These are phyloP conservation scores for Coleophora deauratella DNA, from an alignment of 2,888 invertebrate genomes.

Conservation along the genomic window DNA sequence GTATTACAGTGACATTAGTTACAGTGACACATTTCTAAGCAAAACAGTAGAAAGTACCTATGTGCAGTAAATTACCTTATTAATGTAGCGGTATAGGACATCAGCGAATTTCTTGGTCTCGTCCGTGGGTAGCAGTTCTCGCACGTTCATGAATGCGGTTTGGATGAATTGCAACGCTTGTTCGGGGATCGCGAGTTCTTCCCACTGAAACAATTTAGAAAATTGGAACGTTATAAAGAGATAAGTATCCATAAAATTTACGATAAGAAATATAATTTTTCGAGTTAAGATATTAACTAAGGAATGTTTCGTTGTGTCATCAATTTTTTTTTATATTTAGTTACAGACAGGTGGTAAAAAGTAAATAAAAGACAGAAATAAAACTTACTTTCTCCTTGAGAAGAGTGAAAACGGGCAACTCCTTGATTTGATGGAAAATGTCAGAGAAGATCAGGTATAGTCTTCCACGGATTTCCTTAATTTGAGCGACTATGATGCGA, in stretches of 20 bases:
- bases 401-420: slow-evolving; percentile 46
- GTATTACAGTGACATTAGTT: too few relatives aligned
- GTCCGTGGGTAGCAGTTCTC: slow-evolving; percentile 75
- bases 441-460: slow-evolving; percentile 38
- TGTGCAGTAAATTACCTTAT: slow-evolving; percentile 68
- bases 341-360: too few relatives aligned
- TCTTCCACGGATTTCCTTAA: slow-evolving; percentile 55
- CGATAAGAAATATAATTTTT: too few relatives aligned
- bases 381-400: slow-evolving; percentile 53
- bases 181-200: slow-evolving; percentile 72
- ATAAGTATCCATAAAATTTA: too few relatives aligned
- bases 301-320: too few relatives aligned
- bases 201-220: slow-evolving; percentile 32
- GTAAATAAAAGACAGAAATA: neutral
- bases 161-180: slow-evolving; percentile 66
- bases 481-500: slow-evolving; percentile 48
- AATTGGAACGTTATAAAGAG: slow-evolving; percentile 1
- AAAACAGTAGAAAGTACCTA: too few relatives aligned
- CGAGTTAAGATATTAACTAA: too few relatives aligned
- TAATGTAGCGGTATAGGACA: slow-evolving; percentile 74
- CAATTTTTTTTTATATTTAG: too few relatives aligned
- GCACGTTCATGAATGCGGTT: slow-evolving; percentile 70
- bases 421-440: slow-evolving; percentile 49
- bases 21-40: too few relatives aligned
- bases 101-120: slow-evolving; percentile 77